Percentiles rank a stretch among this genome's conserved stretches.
These are phyloP conservation scores for Merodon equestris DNA, from an alignment of 2,888 invertebrate genomes.

Conservation along the genomic window DNA sequence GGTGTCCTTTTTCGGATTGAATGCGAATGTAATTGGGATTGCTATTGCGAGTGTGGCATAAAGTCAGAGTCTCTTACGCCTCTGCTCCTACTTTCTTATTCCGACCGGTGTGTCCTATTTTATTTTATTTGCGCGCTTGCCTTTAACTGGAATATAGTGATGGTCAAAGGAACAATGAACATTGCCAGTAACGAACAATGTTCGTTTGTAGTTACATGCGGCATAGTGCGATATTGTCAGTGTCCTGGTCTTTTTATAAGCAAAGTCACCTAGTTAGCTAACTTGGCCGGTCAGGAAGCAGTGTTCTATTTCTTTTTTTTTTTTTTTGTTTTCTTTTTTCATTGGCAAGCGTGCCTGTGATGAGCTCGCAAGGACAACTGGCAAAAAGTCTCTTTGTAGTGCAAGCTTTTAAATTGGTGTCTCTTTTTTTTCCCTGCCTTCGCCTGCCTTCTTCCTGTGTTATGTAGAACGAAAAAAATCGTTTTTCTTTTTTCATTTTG, in stretches of 20 bases:
- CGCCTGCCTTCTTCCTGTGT: background rate
- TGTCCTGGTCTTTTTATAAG: background rate
- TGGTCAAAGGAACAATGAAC: constrained; percentile 17
- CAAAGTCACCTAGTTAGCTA: constrained; percentile 1
- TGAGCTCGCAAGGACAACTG: constrained; percentile 21
- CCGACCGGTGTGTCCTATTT: too few species aligned
- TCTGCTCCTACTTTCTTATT: background rate
- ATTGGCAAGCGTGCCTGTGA: background rate
- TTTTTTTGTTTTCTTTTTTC: background rate
- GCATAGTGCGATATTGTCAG: background rate
- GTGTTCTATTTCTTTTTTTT: constrained; percentile 3
- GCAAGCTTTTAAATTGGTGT: background rate
- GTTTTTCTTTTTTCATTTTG: constrained; percentile 10
- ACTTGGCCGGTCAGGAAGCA: constrained; percentile 5
- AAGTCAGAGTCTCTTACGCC: too few species aligned
- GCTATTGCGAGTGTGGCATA: constrained; percentile 10
- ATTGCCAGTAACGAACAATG: constrained; percentile 1
- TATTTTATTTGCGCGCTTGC: constrained; percentile 11
- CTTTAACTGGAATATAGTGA: background rate
- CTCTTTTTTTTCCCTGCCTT: background rate
- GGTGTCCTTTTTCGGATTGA: constrained; percentile 8
- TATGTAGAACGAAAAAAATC: constrained; percentile 10
- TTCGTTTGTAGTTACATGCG: constrained; percentile 4
- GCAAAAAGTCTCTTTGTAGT: constrained; percentile 27
- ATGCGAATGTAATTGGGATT: constrained; percentile 1